Evolutionary conservation across 1,140 invertebrate species (phyloP), one percentile per base, ranked within the genome.

Genomic region (Platyscapa corneri): DNA sequence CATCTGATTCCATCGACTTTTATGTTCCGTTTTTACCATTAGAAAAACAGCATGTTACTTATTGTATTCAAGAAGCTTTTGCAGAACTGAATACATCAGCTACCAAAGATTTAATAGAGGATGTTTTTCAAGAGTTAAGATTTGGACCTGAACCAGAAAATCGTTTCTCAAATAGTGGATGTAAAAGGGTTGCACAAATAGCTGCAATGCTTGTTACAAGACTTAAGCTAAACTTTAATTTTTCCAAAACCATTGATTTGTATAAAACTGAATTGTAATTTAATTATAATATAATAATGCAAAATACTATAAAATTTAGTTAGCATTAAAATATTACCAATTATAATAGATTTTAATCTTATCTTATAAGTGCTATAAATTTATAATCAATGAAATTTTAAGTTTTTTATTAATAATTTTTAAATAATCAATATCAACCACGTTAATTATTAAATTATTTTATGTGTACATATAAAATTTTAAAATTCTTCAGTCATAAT

Each of bases 11-110:
- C 23, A 97, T 99, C 83, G 98, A 98, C 92, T 96, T 97, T 90
- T 99, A 97, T 90, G 95, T 99, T 83, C 98, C 98, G 82, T 99
- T 99, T 92, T 90, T 99, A 81, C 98, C 98, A 3, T 91, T 99
- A 56, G 97, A 99, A 93, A 95, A 96, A 90, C 88, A 93, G 12
- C 98, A 99, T 94, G 95, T 99, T 7, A 93, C 94, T 86, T 90
- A 95, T 78, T 99, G 98, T 92, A 94, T 96, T 72, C 77, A 91
- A 83, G 92, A 92, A 23, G 95, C 95, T 88, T 96, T 96, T 86
- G 56, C 75, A 34, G 87, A 92, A 5, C 92, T 94, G 90, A 84
- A 88, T 1, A 85, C 94, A 7, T 86, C 85, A 32, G 94, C 95
- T 32, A 90, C 89, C 1, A 84, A 92, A 16, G 87, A 93, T 34